A percentile compares a stretch with the other conserved stretches of the same genome.
Conservation (phyloP, 37 sponge, comb jelly and placozoan species). For the Chondrosia reniformis region DNA sequence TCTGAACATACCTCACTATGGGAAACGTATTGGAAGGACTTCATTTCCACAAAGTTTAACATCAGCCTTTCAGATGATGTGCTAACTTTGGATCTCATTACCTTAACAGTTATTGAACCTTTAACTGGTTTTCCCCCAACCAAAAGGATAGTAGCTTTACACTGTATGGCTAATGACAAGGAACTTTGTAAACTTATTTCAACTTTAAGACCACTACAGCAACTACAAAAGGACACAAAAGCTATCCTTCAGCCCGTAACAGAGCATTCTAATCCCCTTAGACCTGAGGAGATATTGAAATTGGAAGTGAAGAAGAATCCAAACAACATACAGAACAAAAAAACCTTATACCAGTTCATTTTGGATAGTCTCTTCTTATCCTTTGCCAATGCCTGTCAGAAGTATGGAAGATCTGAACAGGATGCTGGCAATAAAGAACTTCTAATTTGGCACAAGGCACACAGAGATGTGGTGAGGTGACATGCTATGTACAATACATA, state of each 20-base stretch:
- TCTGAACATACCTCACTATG: conserved; percentile 20
- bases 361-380: conserved; percentile 54
- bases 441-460: conserved; percentile 46
- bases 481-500: too few species aligned
- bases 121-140: conserved; percentile 18
- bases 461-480: conserved; percentile 45
- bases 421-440: conserved; percentile 17
- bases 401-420: background rate
- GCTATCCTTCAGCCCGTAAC: background rate
- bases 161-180: conserved; percentile 48
- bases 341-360: conserved; percentile 42
- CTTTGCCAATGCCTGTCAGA: conserved; percentile 27
- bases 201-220: conserved; percentile 53
- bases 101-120: conserved; percentile 30
- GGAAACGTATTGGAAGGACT: conserved; percentile 60
- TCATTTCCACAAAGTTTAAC: conserved; percentile 45
- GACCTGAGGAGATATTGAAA: background rate
- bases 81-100: conserved; percentile 26
- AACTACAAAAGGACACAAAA: background rate
- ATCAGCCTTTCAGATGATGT: conserved; percentile 5
- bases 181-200: conserved; percentile 62
- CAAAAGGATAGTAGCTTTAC: conserved; percentile 36
- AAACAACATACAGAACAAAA: conserved; percentile 17
- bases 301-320: background rate
- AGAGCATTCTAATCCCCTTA: background rate